Base-by-base conservation (phyloP, 2,113 vertebrate species). In the Merops nubicus region DNA sequence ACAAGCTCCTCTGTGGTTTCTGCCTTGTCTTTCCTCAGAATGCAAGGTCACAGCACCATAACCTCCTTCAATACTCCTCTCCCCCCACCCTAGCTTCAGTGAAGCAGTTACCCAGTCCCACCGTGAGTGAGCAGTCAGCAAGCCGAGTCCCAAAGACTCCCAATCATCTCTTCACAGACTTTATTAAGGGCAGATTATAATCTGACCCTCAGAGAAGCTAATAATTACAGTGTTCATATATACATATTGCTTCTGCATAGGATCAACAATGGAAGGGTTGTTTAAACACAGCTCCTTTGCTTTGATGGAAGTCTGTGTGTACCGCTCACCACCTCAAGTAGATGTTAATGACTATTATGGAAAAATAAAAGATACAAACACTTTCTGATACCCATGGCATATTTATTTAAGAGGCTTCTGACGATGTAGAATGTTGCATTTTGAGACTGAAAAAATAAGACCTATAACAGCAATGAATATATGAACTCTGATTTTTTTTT, bases 261-360 rank as follows among this genome's bases (percentile, higher is more conserved):
- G 53, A 87, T 86, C 84, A 94, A 94, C 94, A 97, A 95, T 82
- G 87, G 84, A 85, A 88, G 29, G 40, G 47, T 80, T 97, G 85
- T 89, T 95, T 65, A 81, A 89, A 79, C 57, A 42, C 7, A 78
- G 63, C 54, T 89, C 20, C 85, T 95, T 80, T 86, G 51, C 90
- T 85, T 89, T 13, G 2, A 70, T 53, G 57, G 87, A 69, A 94
- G 97, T 69, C 8, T 47, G 73, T 60, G 45, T 78, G 89, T 75
- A 82, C 57, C 34, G 68, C 87, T 91, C 84, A 86, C 73, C 90
- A 91, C 81, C 67, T 57, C 20, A 86, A 94, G 63, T 67, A 91
- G 91, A 96, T 68, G 79, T 85, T 96, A 97, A 94, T 81, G 72
- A 79, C 79, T 88, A 34, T 73, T 91, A 87, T 68, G 91, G 88